Conservation (phyloP, 2,888 invertebrate species). For the Pseudococcus viburni region DNA sequence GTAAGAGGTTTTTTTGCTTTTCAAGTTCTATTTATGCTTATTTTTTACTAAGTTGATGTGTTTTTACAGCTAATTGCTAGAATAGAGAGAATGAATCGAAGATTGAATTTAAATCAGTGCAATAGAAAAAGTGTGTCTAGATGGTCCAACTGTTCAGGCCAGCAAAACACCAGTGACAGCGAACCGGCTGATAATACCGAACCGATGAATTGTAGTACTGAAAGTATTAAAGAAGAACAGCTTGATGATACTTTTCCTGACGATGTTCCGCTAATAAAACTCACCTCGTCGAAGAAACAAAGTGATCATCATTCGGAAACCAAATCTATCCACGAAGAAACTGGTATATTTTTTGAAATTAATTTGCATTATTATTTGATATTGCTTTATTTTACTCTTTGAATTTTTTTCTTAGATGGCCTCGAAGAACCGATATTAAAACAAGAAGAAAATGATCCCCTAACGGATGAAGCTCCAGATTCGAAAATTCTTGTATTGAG, state of each 20-base stretch:
- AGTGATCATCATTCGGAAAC: not conserved
- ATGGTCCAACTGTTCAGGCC: not conserved
- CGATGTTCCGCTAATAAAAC: conserved; percentile 47
- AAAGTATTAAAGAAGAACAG: not conserved
- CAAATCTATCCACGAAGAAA: conserved; percentile 1
- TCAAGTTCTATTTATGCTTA: too few relatives aligned
- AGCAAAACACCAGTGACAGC: not conserved
- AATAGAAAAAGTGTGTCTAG: not conserved
- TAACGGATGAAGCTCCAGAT: not conserved
- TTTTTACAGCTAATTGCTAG: conserved; percentile 58
- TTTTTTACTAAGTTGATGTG: not conserved
- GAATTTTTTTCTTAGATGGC: not conserved
- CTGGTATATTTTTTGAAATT: not conserved
- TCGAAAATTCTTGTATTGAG: conserved; percentile 9
- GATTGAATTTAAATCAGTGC: conserved; percentile 60
- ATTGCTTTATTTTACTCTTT: not conserved
- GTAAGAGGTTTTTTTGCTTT: conserved; percentile 1
- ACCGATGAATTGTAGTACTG: not conserved
- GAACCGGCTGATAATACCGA: conserved; percentile 3
- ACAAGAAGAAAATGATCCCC: conserved; percentile 34
- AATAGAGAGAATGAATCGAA: conserved; percentile 61
- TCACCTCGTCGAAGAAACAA: not conserved
- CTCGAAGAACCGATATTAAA: conserved; percentile 11
- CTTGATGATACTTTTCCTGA: conserved; percentile 55
- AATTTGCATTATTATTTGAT: not conserved